Conservation (phyloP, 2,888 invertebrate genomes). For the Pediacus dermestoides region DNA sequence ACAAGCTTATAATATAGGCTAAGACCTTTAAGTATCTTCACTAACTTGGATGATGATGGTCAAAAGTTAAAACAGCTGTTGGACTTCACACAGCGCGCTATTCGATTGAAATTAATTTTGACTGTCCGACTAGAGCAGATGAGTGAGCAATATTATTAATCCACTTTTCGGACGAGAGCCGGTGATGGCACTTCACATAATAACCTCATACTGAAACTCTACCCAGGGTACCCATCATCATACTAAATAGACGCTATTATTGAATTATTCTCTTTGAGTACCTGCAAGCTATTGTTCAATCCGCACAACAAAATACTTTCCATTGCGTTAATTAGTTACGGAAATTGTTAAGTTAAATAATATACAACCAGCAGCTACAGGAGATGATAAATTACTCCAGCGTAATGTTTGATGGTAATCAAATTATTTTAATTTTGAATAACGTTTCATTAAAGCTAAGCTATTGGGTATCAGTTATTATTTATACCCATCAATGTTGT, state of each 20-base stretch:
- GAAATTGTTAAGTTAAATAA: no score
- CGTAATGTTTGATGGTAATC: no score
- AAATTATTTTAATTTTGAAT: no score
- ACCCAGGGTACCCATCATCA: constrained; percentile 19
- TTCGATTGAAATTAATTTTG: constrained; percentile 44
- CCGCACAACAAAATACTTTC: no score
- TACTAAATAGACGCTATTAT: constrained; percentile 26
- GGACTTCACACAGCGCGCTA: constrained; percentile 34
- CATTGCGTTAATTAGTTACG: no score
- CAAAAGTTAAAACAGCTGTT: constrained; percentile 35
- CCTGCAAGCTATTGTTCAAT: no score
- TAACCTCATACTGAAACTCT: constrained; percentile 11
- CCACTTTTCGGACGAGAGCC: constrained; percentile 1
- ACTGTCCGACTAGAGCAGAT: constrained; percentile 38
- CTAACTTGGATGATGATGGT: not conserved
- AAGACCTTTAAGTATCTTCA: constrained; percentile 1
- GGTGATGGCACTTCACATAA: no score
- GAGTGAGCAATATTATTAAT: constrained; percentile 39
- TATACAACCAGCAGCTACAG: no score
- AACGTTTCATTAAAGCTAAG: no score
- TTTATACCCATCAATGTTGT: no score
- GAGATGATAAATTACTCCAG: no score
- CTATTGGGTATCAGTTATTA: no score
- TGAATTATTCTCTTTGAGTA: constrained; percentile 26
- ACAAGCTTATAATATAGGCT: constrained; percentile 1